Evolutionary conservation across 1,140 invertebrate species (phyloP), one percentile per base, ranked within the genome.

Genomic region (Cotesia vestalis): DNA sequence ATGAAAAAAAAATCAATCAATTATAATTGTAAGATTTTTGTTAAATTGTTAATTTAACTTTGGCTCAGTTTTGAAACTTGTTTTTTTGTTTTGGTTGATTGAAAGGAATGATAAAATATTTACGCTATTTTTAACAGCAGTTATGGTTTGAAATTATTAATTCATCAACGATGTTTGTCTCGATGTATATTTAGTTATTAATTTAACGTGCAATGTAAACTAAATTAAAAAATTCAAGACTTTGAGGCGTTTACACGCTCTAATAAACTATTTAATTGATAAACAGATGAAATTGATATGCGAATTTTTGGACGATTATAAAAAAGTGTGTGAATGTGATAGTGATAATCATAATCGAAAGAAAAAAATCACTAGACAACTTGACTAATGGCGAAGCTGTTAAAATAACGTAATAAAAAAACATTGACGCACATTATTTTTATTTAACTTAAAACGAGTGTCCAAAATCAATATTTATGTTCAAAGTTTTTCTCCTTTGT

Each of bases 131-230:
- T 57, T 12, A 9, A 57, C 17, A 57, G n/a, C 53, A 20, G 4
- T 52, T 52, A 55, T 6, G n/a, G 5, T 57, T 57, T 4, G 1
- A 20, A 14, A 20, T 17, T 57, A 35, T 11, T 27, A 60, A 60
- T 34, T 64, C n/a, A 46, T 64, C 17, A n/a, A 46, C 34, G 17
- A 4, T 38, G 9, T 6, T n/a, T 64, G 35, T 5, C 60, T 27
- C 60, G 12, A 20, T 62, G 14, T 62, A n/a, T 40, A 64, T 40
- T 34, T 14, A 66, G 40, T 66, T 20, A 51, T 17, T 51, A 38
- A 63, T 66, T 66, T 66, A 9, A 66, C 52, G 63, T 52, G 63
- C 63, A 66, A 66, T 66, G 46, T 66, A 66, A 66, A 52, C 6
- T 66, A 20, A 52, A 14, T 20, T 11, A 0, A 27, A 66, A 52